Conservation (phyloP, 2,113 vertebrate genomes). For the Poeciliopsis occidentalis region DNA sequence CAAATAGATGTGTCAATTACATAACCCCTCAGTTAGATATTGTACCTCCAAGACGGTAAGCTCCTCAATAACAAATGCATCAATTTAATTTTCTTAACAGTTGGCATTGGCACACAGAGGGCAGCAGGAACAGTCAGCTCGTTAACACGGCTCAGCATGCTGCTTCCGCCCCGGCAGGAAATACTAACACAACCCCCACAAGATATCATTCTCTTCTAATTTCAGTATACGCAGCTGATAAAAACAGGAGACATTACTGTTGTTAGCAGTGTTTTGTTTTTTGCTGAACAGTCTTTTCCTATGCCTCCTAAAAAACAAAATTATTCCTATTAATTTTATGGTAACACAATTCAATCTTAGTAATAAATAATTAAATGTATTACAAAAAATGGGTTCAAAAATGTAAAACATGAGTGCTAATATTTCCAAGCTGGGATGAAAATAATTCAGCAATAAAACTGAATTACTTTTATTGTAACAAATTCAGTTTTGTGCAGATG, state of each 20-base stretch:
- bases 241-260: background rate
- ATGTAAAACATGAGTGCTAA: background rate
- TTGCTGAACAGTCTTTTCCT: background rate
- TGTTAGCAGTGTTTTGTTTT: background rate
- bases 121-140: constrained; percentile 20
- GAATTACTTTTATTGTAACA: too few species aligned
- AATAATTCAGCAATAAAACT: too few species aligned
- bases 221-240: background rate
- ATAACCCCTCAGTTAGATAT: background rate
- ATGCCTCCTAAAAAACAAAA: background rate
- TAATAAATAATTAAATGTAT: background rate
- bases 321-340: background rate
- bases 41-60: background rate
- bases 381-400: too few species aligned
- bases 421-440: background rate
- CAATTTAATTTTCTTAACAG: constrained; percentile 22
- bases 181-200: constrained; percentile 1
- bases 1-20: background rate
- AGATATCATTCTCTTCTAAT: background rate
- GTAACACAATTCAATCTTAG: background rate
- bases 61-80: constrained; percentile 13
- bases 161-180: constrained; percentile 11
- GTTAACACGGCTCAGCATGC: constrained; percentile 9
- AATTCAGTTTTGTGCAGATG: background rate
- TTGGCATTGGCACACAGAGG: constrained; percentile 14